Evolutionary conservation across 2,888 invertebrate species (phyloP).

Genomic region (Seira sanloemensis): DNA sequence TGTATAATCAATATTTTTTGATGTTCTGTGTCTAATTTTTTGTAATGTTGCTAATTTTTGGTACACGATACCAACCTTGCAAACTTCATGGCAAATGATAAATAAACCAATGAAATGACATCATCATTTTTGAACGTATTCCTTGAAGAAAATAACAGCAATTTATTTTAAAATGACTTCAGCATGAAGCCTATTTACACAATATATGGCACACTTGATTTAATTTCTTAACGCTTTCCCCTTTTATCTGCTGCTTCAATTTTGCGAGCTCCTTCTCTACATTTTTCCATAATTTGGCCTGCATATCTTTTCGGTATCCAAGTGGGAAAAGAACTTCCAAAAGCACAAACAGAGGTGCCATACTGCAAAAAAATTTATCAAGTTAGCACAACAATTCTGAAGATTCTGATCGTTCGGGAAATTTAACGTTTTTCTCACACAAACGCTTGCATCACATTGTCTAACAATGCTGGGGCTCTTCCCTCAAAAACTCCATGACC

Average conservation of each 20-base stretch:
- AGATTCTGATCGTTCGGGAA: neutral
- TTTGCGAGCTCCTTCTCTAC: conserved; percentile 68
- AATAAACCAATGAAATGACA: no score
- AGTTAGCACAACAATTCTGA: neutral
- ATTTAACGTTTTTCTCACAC: no score
- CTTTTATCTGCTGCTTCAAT: conserved; percentile 52
- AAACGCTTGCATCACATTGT: conserved; percentile 71
- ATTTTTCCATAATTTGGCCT: conserved; percentile 62
- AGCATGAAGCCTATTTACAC: neutral
- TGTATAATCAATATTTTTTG: no score
- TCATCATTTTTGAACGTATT: no score
- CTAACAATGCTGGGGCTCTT: conserved; percentile 72
- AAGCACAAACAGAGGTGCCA: conserved; percentile 73
- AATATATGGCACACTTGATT: neutral
- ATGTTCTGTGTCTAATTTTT: no score
- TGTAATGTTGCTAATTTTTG: no score
- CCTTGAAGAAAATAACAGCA: no score
- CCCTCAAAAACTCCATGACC: conserved; percentile 74
- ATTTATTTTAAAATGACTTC: no score
- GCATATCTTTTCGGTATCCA: conserved; percentile 72
- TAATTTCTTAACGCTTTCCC: neutral
- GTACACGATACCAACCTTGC: no score
- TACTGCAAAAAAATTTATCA: conserved; percentile 55
- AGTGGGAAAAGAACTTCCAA: conserved; percentile 72
- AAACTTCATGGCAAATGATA: no score